Evolutionary conservation across 2,888 invertebrate genomes (phyloP).

Genomic region (Drosophila mulleri): DNA sequence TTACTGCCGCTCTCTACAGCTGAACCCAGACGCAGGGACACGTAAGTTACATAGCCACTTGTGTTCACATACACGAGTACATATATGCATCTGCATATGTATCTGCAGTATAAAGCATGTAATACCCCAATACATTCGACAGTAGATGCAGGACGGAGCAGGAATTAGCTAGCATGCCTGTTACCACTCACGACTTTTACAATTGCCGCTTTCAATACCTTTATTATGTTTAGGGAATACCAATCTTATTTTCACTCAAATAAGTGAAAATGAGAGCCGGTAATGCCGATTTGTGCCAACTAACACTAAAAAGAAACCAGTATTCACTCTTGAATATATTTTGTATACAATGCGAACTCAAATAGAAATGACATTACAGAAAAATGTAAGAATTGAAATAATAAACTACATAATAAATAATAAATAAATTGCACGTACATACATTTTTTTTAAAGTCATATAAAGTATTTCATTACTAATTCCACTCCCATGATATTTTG

Average conservation of each 20-base stretch:
- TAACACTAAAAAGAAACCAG: background rate
- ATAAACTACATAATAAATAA: too few species aligned
- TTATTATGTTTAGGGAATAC: conserved; percentile 43
- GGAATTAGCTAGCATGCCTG: conserved; percentile 34
- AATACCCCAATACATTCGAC: conserved; percentile 13
- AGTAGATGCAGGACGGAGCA: conserved; percentile 9
- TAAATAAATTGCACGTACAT: too few species aligned
- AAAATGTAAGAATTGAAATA: too few species aligned
- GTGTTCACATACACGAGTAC: conserved; percentile 12
- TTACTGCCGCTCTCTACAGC: conserved; percentile 39
- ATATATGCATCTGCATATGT: background rate
- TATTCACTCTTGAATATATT: background rate
- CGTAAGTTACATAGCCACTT: conserved; percentile 7
- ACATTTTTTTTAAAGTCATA: too few species aligned
- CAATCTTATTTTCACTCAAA: conserved; percentile 31
- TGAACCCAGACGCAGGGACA: conserved; percentile 14
- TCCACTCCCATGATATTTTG: too few species aligned
- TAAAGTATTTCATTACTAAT: too few species aligned
- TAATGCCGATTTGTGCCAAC: conserved; percentile 9
- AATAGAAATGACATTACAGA: too few species aligned
- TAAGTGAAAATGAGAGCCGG: conserved; percentile 1
- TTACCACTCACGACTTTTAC: conserved; percentile 50
- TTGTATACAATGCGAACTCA: too few species aligned
- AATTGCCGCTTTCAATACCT: conserved; percentile 55
- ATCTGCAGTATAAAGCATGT: conserved; percentile 18